Evolutionary conservation across 2,797 vertebrate genomes (phyloP), one percentile per base, ranked within the genome.

Genomic region (Galagoides demidoff): DNA sequence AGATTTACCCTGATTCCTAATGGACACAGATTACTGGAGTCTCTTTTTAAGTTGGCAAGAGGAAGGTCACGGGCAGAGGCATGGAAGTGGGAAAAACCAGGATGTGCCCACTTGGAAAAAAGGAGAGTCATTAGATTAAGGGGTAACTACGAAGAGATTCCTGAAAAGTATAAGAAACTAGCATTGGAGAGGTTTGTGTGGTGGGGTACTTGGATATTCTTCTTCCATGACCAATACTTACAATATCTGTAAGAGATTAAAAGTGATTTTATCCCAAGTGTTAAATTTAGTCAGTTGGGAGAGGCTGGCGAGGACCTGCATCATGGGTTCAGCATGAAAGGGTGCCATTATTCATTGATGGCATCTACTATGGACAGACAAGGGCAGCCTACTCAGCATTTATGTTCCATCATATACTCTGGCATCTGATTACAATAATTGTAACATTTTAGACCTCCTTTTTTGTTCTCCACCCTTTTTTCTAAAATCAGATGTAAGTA

Each of bases 1-100:
- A 78, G 43, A 73, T 74, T 92, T 85, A 59, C 45, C 23, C 19
- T 43, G 16, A 91, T 85, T 90, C 37, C 29, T 83, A 79, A 70
- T 20, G 45, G 43, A 70, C 16, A 59, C 4, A 34, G 64, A 57
- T 63, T 66, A n/a, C 3, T 2, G 20, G 11, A 7, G 17, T 78
- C 34, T 73, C 43, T 39, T 83, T 77, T 74, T 17, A 73, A 9
- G 7, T 59, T 59, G 7, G 25, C 3, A 55, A 74, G 52, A 81
- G 1, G 19, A 59, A 7, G 7, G 23, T 2, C 16, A 29, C 5
- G 63, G 68, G 16, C 17, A 81, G 64, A 63, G 11, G 23, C 16
- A 64, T 3, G 34, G 31, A 52, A 43, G 39, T 76, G 49, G 55
- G 79, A 31, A 93, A 43, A 85, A 3, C 0, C 4, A 43, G 0